Conservation (phyloP, 2,797 vertebrate species). For the Neopelma chrysocephalum region DNA sequence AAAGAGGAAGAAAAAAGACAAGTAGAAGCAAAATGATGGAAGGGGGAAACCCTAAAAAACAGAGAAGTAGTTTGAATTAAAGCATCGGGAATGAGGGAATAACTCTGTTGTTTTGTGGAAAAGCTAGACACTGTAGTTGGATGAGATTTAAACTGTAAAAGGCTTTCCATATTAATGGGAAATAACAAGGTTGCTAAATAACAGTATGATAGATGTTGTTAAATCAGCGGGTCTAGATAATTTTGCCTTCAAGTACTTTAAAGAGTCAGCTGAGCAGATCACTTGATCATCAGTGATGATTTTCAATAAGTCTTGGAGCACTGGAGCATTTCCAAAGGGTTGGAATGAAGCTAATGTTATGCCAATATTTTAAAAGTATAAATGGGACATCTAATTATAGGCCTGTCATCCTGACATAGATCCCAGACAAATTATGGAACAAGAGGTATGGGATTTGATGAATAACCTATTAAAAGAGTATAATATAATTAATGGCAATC, state of each 20-base stretch:
- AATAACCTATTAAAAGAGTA: constrained; percentile 57
- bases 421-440: constrained; percentile 55
- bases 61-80: neutral
- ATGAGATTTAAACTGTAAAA: constrained; percentile 3
- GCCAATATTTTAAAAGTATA: constrained; percentile 65
- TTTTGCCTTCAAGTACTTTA: neutral
- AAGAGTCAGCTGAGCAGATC: constrained; percentile 32
- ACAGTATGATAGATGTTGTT: neutral
- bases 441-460: constrained; percentile 49
- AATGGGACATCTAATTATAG: constrained; percentile 64
- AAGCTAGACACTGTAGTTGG: neutral
- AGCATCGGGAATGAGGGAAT: neutral
- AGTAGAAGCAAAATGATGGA: neutral
- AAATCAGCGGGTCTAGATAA: constrained; percentile 11
- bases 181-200: constrained; percentile 39
- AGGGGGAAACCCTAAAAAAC: neutral
- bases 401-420: constrained; percentile 66
- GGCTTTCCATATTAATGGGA: neutral
- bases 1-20: neutral
- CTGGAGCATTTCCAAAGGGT: constrained; percentile 33
- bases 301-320: constrained; percentile 38
- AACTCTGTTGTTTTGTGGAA: neutral
- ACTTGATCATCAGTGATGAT: constrained; percentile 42
- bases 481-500: constrained; percentile 62
- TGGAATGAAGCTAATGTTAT: constrained; percentile 47